Evolutionary conservation across 2,888 invertebrate genomes (phyloP).

Genomic region (Apodemia duryi): DNA sequence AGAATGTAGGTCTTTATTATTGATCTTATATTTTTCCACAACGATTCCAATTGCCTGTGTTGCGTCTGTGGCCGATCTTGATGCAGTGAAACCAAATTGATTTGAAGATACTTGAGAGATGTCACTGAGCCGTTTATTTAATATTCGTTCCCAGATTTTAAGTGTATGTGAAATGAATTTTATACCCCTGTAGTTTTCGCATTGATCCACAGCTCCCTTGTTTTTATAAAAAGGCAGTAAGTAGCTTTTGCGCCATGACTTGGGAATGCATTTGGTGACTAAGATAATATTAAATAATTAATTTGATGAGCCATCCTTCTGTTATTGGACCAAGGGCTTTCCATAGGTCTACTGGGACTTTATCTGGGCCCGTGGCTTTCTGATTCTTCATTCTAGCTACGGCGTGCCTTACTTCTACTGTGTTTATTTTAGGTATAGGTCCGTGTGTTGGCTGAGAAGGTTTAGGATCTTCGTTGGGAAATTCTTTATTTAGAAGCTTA

Average conservation of each 20-base stretch:
- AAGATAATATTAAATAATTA: too few relatives aligned
- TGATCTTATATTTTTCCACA: neutral
- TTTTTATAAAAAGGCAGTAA: slow-evolving; percentile 15
- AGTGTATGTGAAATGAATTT: too few relatives aligned
- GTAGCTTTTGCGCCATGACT: slow-evolving; percentile 15
- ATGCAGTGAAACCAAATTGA: too few relatives aligned
- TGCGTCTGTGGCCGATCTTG: neutral
- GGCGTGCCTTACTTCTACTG: too few relatives aligned
- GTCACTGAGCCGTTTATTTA: too few relatives aligned
- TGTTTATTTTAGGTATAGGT: neutral
- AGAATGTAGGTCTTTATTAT: neutral
- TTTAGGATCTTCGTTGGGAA: neutral
- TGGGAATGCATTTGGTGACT: slow-evolving; percentile 2
- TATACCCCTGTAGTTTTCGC: slow-evolving; percentile 25
- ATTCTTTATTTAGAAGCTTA: slow-evolving; percentile 18
- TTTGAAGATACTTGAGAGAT: too few relatives aligned
- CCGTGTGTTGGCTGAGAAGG: neutral
- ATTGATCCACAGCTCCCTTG: slow-evolving; percentile 24
- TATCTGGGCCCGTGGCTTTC: neutral
- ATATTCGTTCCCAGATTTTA: too few relatives aligned
- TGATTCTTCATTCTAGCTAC: neutral
- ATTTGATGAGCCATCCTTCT: slow-evolving; percentile 1
- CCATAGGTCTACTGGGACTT: slow-evolving; percentile 17
- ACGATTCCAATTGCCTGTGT: neutral
- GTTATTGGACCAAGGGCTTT: slow-evolving; percentile 9